Base-by-base conservation (phyloP, 1,140 invertebrate genomes). In the Bombus soroeensis region DNA sequence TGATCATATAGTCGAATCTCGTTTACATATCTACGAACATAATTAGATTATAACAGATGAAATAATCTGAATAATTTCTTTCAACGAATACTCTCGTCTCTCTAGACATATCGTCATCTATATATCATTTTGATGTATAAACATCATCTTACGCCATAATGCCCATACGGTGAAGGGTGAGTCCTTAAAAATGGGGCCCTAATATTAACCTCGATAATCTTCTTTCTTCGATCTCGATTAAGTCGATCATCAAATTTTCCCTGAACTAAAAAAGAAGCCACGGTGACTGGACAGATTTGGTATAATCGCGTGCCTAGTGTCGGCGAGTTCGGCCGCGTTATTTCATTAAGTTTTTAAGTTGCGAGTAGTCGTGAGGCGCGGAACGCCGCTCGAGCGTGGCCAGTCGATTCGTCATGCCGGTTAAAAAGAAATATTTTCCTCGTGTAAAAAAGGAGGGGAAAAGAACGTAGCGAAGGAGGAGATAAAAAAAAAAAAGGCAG, bases 301-400 rank as follows among this genome's bases (percentile, higher is more conserved):
- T 8, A 8, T 37, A 75, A 75, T 57, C 47, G 41, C 72, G 72
- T 47, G 72, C 72, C 39, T 41, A 39, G 32, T 28, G 73, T 62
- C 59, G 59, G 59, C 59, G 59, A 62, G 59, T 62, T 62, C 13
- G 18, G 59, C 0, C 15, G 53, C 83, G 86, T 89, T 89, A 85
- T 89, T 89, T 89, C 88, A 88, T 90, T 81, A 90, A 80, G 59
- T 87, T 86, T 80, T 90, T 86, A 86, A 90, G 73, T 53, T 70
- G 78, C 79, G 83, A 83, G 79, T 85, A 90, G 73, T 53, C 78
- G 78, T 66, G 83, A 83, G 75, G 81, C 75, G 76, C 74, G 68
- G 18, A 77, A 64, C 86, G 77, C 82, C 68, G 32, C 53, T 87
- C 79, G 80, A 82, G 74, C 68, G 86, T 87, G 80, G 75, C 86